Evolutionary conservation across 1,140 invertebrate genomes (phyloP), one percentile per base, ranked within the genome.

Genomic region (Drosophila neocordata): DNA sequence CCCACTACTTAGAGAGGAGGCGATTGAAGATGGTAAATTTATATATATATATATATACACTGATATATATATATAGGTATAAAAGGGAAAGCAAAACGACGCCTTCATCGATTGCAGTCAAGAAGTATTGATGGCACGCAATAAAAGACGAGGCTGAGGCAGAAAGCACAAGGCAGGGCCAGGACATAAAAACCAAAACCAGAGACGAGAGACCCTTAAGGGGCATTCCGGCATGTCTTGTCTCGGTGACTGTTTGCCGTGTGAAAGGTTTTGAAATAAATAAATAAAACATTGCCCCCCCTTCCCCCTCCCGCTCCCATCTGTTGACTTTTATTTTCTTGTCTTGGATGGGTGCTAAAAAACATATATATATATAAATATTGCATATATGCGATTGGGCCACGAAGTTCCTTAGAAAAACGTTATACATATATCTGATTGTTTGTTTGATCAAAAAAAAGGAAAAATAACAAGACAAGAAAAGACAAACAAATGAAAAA

Each of bases 201-300:
- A 59, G 66, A 83, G 76, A 84, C 67, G 79, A 58, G 79, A 58
- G 44, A 73, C 68, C 37, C 65, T 48, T 48, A 20, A 57, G 65
- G 53, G 65, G 67, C 69, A 71, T 65, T 82, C 61, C 57, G 66
- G 64, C 41, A 48, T 48, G 41, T 48, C 41, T 48, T 48, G 41
- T 48, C 41, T 48, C 68, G 79, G 65, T 55, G 71, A 75, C 74
- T 73, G 68, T 20, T 53, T 68, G 75, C 62, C 53, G 61, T 65
- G 67, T 64, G 67, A 75, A 82, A 66, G 79, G 63, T 56, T 68
- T 78, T 75, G 64, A 67, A 64, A 82, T 65, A 76, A 81, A 77
- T 77, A 70, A 82, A 82, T 63, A 72, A 67, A 71, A 72, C 59
- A 72, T 71, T 48, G 41, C 41, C n/a, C 13, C 7, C 13, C 38